Evolutionary conservation across 2,113 vertebrate genomes (phyloP).

Genomic region (Rhinichthys klamathensis): DNA sequence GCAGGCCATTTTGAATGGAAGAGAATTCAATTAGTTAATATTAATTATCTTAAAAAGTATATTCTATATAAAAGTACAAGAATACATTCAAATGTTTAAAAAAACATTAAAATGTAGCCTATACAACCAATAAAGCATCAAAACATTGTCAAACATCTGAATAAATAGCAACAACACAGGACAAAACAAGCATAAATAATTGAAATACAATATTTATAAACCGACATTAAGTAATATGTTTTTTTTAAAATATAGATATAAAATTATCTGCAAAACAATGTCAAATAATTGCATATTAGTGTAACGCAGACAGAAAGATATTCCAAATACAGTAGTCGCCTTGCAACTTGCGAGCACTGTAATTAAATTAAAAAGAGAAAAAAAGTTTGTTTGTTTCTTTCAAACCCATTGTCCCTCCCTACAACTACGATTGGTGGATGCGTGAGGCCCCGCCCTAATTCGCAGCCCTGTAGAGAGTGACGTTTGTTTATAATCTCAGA

Average conservation of each 20-base stretch:
- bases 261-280: background rate
- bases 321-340: background rate
- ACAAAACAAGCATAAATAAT: background rate
- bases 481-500: conserved; percentile 27
- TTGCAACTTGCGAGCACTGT: background rate
- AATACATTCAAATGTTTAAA: background rate
- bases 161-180: background rate
- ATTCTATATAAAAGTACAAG: background rate
- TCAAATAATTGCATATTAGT: background rate
- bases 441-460: background rate
- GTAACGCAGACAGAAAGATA: background rate
- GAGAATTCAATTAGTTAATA: background rate
- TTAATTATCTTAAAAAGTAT: background rate
- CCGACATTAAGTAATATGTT: background rate
- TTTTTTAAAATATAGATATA: background rate
- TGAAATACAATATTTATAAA: background rate
- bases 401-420: background rate
- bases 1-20: background rate
- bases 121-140: background rate
- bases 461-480: background rate
- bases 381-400: background rate
- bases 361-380: background rate
- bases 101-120: background rate
- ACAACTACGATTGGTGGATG: background rate
- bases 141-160: background rate